Percentiles rank a stretch among this genome's conserved stretches.
Conservation (phyloP, 2,113 vertebrate species). For the Myanophis thanlyinensis region DNA sequence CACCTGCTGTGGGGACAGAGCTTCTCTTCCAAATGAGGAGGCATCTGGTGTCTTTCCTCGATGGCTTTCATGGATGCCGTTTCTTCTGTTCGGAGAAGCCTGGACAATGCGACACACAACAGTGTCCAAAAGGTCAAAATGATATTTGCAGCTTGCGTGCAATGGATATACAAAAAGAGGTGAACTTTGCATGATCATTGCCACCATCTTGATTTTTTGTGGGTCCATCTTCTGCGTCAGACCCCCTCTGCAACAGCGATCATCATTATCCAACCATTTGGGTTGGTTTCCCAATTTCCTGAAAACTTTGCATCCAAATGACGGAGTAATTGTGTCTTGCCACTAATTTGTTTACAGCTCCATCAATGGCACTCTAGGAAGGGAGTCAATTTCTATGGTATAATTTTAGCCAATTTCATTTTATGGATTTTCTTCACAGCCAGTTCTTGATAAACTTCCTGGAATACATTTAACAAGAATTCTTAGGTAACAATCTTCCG, state of each 20-base stretch:
- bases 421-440: background rate
- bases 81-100: background rate
- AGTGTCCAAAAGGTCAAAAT: background rate
- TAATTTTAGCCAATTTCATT: background rate
- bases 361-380: background rate
- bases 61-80: background rate
- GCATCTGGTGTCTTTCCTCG: slow-evolving; percentile 33
- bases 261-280: background rate
- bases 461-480: background rate
- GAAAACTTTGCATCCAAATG: background rate
- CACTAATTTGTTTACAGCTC: background rate
- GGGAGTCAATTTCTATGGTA: background rate
- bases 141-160: background rate
- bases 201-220: background rate
- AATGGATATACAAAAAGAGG: background rate
- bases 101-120: background rate
- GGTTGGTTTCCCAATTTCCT: background rate
- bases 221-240: background rate
- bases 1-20: slow-evolving; percentile 35
- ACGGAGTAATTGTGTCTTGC: background rate
- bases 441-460: background rate
- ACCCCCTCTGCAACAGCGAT: background rate
- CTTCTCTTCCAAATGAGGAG: background rate
- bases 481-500: background rate
- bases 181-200: background rate